These are phyloP conservation scores for Cettia cetti DNA, from an alignment of 2,113 vertebrate genomes.

Conservation along the genomic window DNA sequence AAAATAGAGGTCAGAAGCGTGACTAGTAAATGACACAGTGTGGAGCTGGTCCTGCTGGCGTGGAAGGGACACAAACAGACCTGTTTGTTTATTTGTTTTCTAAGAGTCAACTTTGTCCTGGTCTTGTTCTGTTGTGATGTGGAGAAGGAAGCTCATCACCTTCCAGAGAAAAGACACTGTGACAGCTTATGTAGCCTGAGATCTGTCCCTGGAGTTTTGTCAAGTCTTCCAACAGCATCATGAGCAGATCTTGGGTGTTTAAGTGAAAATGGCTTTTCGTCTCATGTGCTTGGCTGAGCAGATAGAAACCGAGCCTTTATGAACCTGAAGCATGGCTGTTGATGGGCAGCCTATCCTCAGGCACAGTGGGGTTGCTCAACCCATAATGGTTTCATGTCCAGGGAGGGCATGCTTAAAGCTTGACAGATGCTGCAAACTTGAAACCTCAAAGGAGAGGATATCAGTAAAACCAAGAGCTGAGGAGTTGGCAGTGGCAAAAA, in stretches of 20 bases:
- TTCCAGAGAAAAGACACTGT: not conserved
- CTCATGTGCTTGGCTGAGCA: not conserved
- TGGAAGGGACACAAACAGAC: not conserved
- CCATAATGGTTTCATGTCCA: not conserved
- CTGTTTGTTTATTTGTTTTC: not conserved
- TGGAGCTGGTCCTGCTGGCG: not conserved
- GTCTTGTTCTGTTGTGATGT: rapidly evolving
- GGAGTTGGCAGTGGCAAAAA: not conserved
- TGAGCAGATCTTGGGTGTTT: not conserved
- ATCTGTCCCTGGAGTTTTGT: not conserved
- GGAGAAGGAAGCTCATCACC: not conserved
- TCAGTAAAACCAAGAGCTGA: not conserved
- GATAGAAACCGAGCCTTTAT: not conserved
- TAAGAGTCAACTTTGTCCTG: not conserved
- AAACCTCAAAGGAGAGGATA: not conserved
- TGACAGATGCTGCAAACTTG: not conserved
- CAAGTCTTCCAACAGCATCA: not conserved
- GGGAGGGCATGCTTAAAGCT: not conserved
- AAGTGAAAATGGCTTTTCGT: not conserved
- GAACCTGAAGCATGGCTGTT: not conserved
- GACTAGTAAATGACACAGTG: not conserved
- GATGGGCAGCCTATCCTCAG: not conserved
- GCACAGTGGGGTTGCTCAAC: not conserved
- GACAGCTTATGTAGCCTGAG: not conserved
- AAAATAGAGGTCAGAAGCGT: slow-evolving; percentile 43